Base-by-base conservation (phyloP, 2,113 vertebrate genomes). In the Lampris megalopsis region DNA sequence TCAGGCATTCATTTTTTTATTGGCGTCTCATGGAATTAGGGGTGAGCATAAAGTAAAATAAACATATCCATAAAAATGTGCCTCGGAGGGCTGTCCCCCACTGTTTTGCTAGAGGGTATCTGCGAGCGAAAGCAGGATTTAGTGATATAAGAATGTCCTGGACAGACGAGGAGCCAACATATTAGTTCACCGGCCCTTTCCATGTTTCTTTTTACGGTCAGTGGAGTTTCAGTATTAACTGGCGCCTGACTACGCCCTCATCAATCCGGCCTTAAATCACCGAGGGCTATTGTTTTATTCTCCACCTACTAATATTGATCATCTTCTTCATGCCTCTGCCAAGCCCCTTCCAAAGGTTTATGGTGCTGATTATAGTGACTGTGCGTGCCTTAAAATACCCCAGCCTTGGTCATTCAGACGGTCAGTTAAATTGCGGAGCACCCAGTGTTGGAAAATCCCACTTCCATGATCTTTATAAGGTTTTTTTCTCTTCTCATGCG, bases 131-230 rank as follows among this genome's bases (percentile, higher is more conserved):
- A 81, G 68, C 13, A 79, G 68, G 73, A 76, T 82, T 85, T 79
- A 75, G 62, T 81, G 66, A 82, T 73, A 79, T 66, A 67, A 86
- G 70, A 78, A 59, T 52, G 73, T 63, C 49, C 35, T 79, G 83
- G 84, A 89, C 63, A 70, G 76, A 24, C 47, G 53, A 57, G 75
- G 68, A 45, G 77, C 84, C 63, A 90, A 81, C 72, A 52, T 91
- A 71, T 82, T 77, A 56, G 61, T 78, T 88, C 65, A 69, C 42
- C 68, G 67, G 56, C 9, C 57, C 49, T 65, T 73, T 61, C 48
- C 43, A 56, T 86, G 79, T 87, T 80, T 90, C 75, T 80, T 74
- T 89, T 89, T 84, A 91, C 90, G 86, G 92, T 92, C 84, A 89
- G 78, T 91, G 84, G 77, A 74, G 52, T 62, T 50, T 85, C 79